A percentile compares a stretch with the other conserved stretches of the same genome.
phyloP scores from a whole-genome alignment of 2,113 vertebrate species.

The Carassius gibelio region DNA sequence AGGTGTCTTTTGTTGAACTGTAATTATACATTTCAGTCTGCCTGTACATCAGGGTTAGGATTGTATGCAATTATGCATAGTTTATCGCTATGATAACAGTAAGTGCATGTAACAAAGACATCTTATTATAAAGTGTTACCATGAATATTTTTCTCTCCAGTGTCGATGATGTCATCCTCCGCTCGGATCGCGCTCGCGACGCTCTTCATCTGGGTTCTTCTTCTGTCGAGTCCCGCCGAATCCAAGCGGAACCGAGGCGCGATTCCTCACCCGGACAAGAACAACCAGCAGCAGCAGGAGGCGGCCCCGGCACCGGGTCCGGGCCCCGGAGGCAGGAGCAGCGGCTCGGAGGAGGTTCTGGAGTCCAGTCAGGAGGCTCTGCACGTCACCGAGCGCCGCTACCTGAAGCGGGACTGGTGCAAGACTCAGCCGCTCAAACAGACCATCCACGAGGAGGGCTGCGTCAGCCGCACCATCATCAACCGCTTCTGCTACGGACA shows the following conservation, averaged over 20 bases:
- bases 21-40: no score
- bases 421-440: constrained; percentile 97
- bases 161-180: constrained; percentile 76
- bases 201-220: constrained; percentile 81
- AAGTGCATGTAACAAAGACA: no score
- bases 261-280: constrained; percentile 95
- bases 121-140: no score
- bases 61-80: no score
- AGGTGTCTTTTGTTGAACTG: no score
- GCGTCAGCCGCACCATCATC: constrained; percentile 92
- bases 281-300: constrained; percentile 79
- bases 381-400: constrained; percentile 93
- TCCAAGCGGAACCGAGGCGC: constrained; percentile 86
- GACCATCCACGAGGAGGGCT: constrained; percentile 95
- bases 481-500: constrained; percentile 98
- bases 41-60: no score
- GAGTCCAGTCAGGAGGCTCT: constrained; percentile 97
- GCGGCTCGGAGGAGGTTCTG: constrained; percentile 88
- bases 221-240: constrained; percentile 77
- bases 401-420: constrained; percentile 96
- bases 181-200: constrained; percentile 74
- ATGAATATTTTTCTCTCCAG: no score
- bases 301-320: constrained; percentile 79
- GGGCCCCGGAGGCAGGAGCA: constrained; percentile 79
- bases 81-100: no score